Percentiles rank a stretch among this genome's conserved stretches.
Conservation (phyloP, 2,888 invertebrate genomes). For the Pterostichus madidus region DNA sequence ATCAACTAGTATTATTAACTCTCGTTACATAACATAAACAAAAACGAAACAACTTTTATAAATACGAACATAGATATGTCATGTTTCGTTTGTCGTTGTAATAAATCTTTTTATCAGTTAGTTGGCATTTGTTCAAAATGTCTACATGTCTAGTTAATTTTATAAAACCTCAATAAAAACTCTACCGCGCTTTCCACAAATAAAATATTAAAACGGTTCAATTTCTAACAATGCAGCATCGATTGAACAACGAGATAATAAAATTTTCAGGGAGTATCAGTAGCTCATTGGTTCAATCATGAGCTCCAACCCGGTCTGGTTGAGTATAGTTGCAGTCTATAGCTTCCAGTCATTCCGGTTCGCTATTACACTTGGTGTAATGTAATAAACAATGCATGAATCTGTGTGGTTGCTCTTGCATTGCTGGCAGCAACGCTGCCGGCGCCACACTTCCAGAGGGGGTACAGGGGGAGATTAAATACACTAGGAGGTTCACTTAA, state of each 20-base stretch:
- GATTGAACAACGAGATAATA: no score
- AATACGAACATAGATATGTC: conserved; percentile 31
- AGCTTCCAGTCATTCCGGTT: conserved; percentile 21
- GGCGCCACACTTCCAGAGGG: conserved; percentile 2
- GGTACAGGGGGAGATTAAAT: background rate
- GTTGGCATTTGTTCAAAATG: conserved; percentile 44
- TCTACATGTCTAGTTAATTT: conserved; percentile 47
- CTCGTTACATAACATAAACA: background rate
- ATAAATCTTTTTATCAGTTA: conserved; percentile 45
- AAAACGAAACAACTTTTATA: conserved; percentile 3
- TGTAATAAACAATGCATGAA: conserved; percentile 56
- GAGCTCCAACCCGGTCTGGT: background rate
- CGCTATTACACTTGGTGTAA: conserved; percentile 34
- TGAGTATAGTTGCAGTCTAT: background rate
- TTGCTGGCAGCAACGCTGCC: conserved; percentile 7
- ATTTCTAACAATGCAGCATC: no score
- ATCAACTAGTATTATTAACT: no score
- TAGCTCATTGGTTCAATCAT: no score
- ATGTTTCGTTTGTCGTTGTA: background rate
- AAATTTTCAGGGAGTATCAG: no score
- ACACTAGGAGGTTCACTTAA: background rate
- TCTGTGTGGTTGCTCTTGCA: conserved; percentile 12
- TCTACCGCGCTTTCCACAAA: no score
- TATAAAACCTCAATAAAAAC: conserved; percentile 18
- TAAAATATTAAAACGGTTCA: no score